phyloP scores from a whole-genome alignment of 1,140 invertebrate genomes.

The Drosophila obscura region DNA sequence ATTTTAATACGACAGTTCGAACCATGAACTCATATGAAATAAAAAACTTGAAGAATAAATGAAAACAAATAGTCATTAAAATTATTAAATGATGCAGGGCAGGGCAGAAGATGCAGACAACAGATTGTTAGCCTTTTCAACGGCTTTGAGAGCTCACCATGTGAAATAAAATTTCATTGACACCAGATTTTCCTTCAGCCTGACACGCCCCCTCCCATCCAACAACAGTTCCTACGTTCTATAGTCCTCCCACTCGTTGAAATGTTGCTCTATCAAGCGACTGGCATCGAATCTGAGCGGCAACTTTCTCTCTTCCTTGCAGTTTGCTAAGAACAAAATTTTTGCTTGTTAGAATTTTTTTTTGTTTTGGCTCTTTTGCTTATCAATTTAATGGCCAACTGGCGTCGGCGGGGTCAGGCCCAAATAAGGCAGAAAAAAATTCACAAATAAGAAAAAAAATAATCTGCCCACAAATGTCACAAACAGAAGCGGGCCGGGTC shows the following conservation, averaged over 20 bases:
- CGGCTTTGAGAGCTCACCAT: neutral
- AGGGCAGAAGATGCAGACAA: too few relatives aligned
- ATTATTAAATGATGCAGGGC: too few relatives aligned
- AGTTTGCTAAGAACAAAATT: constrained; percentile 46
- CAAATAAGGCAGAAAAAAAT: constrained; percentile 19
- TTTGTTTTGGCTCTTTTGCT: constrained; percentile 48
- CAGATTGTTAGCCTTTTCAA: too few relatives aligned
- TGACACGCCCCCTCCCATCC: constrained; percentile 3
- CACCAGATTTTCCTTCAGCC: neutral
- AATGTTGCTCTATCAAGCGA: constrained; percentile 34
- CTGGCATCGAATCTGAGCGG: constrained; percentile 50
- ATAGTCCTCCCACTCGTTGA: neutral
- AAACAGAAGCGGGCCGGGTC: constrained; percentile 49
- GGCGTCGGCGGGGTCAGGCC: constrained; percentile 52
- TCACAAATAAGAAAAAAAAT: neutral
- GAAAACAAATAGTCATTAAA: too few relatives aligned
- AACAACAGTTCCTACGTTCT: neutral
- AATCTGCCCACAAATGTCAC: constrained; percentile 62
- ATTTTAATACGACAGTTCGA: neutral
- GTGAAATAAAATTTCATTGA: neutral
- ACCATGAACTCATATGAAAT: too few relatives aligned
- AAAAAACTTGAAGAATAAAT: too few relatives aligned
- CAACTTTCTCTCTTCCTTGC: constrained; percentile 36
- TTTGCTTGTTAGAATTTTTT: constrained; percentile 17
- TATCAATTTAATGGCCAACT: constrained; percentile 81